These are phyloP conservation scores for Lutjanus campechanus DNA, from an alignment of 2,797 vertebrate species.

Conservation along the genomic window DNA sequence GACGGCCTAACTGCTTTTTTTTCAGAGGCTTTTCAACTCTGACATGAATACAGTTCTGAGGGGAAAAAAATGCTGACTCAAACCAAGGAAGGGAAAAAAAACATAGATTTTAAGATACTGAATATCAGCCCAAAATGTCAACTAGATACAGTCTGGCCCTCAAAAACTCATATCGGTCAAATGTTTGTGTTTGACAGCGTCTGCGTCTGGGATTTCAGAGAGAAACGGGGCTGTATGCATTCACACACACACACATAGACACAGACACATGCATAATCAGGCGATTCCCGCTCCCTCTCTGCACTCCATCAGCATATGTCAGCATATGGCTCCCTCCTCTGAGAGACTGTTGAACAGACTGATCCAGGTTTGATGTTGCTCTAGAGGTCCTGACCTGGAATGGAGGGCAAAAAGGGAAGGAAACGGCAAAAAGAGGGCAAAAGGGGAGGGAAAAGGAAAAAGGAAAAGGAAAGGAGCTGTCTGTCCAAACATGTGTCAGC, in stretches of 20 bases:
- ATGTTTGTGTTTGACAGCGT: slow-evolving; percentile 49
- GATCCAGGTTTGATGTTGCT: slow-evolving; percentile 69
- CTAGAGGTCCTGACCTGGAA: slow-evolving; percentile 64
- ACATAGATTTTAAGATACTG: slow-evolving; percentile 23
- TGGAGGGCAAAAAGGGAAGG: slow-evolving; percentile 19
- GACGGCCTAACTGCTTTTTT: slow-evolving; percentile 17
- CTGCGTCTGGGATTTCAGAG: slow-evolving; percentile 34
- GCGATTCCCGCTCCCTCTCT: slow-evolving; percentile 21
- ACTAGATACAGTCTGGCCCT: slow-evolving; percentile 3
- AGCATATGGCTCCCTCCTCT: slow-evolving; percentile 74
- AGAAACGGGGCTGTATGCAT: slow-evolving; percentile 6
- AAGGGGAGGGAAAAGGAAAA: background rate
- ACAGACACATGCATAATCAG: slow-evolving; percentile 58
- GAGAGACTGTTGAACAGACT: slow-evolving; percentile 72
- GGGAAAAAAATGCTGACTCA: slow-evolving; percentile 30
- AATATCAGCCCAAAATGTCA: slow-evolving; percentile 35
- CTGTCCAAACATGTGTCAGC: slow-evolving; percentile 48
- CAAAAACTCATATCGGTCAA: slow-evolving; percentile 36
- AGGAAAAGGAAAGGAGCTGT: background rate
- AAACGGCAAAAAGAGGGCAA: background rate
- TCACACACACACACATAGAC: slow-evolving; percentile 28
- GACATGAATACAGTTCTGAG: slow-evolving; percentile 13
- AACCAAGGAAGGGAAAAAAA: background rate
- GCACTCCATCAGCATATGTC: slow-evolving; percentile 70
- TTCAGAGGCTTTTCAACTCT: slow-evolving; percentile 24